Evolutionary conservation across 2,113 vertebrate species (phyloP), one percentile per base, ranked within the genome.

Genomic region (Zosterops hypoxanthus): DNA sequence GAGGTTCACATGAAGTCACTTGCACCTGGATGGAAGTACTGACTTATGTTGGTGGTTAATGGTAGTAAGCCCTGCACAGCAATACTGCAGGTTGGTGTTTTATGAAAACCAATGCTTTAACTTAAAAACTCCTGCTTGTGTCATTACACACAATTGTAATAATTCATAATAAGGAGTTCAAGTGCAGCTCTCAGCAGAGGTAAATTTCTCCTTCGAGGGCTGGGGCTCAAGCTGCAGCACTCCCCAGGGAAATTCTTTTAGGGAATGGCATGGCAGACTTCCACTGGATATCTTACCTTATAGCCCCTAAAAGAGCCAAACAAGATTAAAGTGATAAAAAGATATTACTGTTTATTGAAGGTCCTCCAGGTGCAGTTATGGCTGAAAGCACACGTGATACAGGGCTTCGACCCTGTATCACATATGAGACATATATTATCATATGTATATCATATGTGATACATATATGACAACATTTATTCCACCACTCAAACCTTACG

Each of bases 341-440:
- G 5, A 14, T 16, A 5, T 14, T 14, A 5, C 22, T 11, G 2
- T 15, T 73, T 28, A 24, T 12, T 47, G 19, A 41, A 65, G n/a
- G 23, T n/a, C 23, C 14, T 39, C 14, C 41, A n/a, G 59, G 28
- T 1, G 6, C 18, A 4, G 15, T 55, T 22, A 11, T 8, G 47
- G 33, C 3, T 0, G 1, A 64, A 56, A 6, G 9, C 14, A 41
- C 28, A 10, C 0, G 2, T 34, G 44, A 34, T 4, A 14, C 12
- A 34, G 20, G 42, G 19, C 29, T 75, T 41, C 2, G 5, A n/a
- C 6, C 8, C 8, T 20, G 42, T 18, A 44, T 44, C 42, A 44
- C 42, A 44, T 44, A 44, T 44, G 42, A 44, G 16, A 44, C 42
- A 44, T 44, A 44, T 42, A 42, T 42, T 42, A 42, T 42, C 42